Evolutionary conservation across 1,140 invertebrate genomes (phyloP).

Genomic region (Drosophila arawakana): DNA sequence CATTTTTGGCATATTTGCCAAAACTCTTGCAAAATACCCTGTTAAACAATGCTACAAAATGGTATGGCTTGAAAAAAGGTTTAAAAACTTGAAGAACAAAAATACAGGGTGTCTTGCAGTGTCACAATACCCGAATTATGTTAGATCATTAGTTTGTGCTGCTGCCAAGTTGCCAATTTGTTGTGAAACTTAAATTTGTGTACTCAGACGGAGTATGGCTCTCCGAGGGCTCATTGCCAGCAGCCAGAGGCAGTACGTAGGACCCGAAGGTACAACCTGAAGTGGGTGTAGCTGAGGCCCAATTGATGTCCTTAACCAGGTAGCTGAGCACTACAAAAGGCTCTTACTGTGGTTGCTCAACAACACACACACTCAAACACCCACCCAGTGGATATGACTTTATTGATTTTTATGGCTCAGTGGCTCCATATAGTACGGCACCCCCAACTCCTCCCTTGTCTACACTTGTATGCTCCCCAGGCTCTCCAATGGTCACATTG

Average conservation of each 20-base stretch:
- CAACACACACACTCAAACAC: background rate
- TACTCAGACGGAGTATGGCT: slow-evolving; percentile 7
- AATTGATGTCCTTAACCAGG: slow-evolving; percentile 57
- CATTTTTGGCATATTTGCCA: slow-evolving; percentile 64
- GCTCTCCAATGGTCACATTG: slow-evolving; percentile 5
- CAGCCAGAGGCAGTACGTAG: slow-evolving; percentile 6
- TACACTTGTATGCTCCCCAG: background rate
- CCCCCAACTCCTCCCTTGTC: background rate
- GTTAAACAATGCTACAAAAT: background rate
- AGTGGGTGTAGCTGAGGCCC: slow-evolving; percentile 2
- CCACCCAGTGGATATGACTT: slow-evolving; percentile 36
- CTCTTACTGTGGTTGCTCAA: slow-evolving; percentile 4
- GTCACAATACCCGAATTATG: background rate
- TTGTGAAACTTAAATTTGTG: slow-evolving; percentile 59
- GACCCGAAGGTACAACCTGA: background rate
- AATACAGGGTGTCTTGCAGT: background rate
- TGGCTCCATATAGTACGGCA: slow-evolving; percentile 38
- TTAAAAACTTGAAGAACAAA: too few species aligned
- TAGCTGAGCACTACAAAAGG: slow-evolving; percentile 42
- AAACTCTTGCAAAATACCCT: slow-evolving; percentile 23
- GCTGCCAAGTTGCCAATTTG: slow-evolving; percentile 65
- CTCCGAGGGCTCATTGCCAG: slow-evolving; percentile 16
- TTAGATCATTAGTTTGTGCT: slow-evolving; percentile 49
- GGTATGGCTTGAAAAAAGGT: too few species aligned
- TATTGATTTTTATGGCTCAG: slow-evolving; percentile 79